A percentile compares a stretch with the other conserved stretches of the same genome.
Conservation (phyloP, 2,888 invertebrate species). For the Eudemis profundana region DNA sequence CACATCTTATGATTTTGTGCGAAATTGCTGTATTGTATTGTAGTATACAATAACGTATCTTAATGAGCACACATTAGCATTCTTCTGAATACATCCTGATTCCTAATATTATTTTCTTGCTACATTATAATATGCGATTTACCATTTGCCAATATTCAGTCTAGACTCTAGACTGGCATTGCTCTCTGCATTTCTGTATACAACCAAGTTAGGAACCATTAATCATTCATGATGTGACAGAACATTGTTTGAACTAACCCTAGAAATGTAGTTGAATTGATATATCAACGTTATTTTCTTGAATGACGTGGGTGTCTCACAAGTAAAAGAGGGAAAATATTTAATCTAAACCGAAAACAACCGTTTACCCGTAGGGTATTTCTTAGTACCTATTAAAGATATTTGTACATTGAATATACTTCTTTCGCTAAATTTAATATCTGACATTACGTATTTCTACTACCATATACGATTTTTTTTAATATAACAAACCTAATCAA, state of each 20-base stretch:
- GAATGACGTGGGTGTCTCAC: background rate
- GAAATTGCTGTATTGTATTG: no score
- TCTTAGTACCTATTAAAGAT: no score
- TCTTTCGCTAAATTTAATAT: no score
- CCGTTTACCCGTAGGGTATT: no score
- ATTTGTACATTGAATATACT: no score
- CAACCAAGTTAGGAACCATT: background rate
- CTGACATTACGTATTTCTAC: no score
- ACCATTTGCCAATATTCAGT: background rate
- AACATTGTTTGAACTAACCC: background rate
- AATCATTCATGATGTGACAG: background rate
- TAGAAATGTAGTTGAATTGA: background rate
- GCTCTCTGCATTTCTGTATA: background rate
- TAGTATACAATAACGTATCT: no score
- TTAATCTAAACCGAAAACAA: no score
- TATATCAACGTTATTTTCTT: background rate
- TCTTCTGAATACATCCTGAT: background rate
- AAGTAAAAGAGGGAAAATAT: background rate
- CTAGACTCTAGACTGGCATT: constrained; percentile 3
- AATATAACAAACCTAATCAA: no score
- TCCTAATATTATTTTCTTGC: background rate
- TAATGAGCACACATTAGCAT: background rate
- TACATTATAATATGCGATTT: background rate
- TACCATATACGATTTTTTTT: no score
- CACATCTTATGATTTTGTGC: no score